phyloP scores from a whole-genome alignment of 2,113 vertebrate genomes.

The Triplophysa dalaica region DNA sequence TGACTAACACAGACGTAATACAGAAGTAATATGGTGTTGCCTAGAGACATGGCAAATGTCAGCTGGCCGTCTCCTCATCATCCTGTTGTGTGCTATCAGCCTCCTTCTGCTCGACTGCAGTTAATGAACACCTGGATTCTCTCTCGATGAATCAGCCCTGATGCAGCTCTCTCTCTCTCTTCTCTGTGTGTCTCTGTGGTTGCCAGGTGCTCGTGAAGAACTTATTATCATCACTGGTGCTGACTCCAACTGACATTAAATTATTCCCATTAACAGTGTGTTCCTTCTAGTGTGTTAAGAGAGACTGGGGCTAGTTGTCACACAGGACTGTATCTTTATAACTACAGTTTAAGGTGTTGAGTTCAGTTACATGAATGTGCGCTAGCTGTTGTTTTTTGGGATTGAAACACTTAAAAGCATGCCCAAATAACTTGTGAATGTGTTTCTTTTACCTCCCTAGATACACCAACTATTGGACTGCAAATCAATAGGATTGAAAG shows the following conservation, averaged over 20 bases:
- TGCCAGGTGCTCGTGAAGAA: constrained; percentile 69
- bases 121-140: constrained; percentile 67
- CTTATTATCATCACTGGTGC: constrained; percentile 22
- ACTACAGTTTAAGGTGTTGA: no score
- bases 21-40: constrained; percentile 36
- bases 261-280: background rate
- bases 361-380: no score
- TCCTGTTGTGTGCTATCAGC: constrained; percentile 11
- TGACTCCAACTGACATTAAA: background rate
- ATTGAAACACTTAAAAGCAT: no score
- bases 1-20: background rate
- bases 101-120: constrained; percentile 43
- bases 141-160: constrained; percentile 50
- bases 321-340: no score
- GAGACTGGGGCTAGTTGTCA: no score
- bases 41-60: constrained; percentile 46
- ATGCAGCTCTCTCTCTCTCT: constrained; percentile 8
- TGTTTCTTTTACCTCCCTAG: no score
- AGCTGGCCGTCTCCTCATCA: constrained; percentile 13
- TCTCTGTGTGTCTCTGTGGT: constrained; percentile 46
- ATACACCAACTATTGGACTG: no score
- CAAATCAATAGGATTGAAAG: no score
- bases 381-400: no score
- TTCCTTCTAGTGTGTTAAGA: no score
- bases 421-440: no score